These are phyloP conservation scores for Epinotia demarniana DNA, from an alignment of 2,888 invertebrate species.

Conservation along the genomic window DNA sequence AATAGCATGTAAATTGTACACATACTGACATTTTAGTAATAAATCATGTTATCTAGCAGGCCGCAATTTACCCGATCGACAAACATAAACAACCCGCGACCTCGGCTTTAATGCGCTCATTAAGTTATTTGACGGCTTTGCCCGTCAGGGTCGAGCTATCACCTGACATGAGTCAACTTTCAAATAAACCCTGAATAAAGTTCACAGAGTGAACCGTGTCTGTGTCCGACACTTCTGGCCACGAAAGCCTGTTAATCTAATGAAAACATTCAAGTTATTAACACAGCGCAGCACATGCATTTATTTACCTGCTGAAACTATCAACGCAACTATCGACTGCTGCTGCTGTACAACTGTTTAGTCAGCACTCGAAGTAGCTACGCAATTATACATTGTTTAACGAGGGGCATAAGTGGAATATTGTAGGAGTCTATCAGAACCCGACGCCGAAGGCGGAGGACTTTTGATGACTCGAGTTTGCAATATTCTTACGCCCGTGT, in stretches of 20 bases:
- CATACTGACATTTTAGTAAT: not conserved
- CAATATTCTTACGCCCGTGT: no score
- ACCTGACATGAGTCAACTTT: not conserved
- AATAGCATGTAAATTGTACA: not conserved
- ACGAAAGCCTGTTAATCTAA: not conserved
- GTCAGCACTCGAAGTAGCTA: no score
- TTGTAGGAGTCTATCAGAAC: no score
- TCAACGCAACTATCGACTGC: no score
- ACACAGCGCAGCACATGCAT: not conserved
- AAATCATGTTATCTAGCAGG: slow-evolving; percentile 15
- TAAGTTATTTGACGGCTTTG: slow-evolving; percentile 19
- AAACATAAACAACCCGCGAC: slow-evolving; percentile 20
- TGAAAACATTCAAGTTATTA: not conserved
- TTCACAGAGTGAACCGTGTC: not conserved
- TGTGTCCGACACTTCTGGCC: not conserved
- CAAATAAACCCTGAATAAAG: not conserved
- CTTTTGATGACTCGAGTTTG: no score
- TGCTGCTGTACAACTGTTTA: no score
- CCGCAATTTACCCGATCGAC: slow-evolving; percentile 12
- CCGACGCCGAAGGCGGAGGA: no score
- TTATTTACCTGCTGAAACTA: no score
- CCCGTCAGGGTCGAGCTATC: slow-evolving; percentile 8
- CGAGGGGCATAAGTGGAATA: no score
- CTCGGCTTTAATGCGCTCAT: slow-evolving; percentile 29
- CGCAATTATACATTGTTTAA: no score